Percentiles rank a stretch among this genome's conserved stretches.
phyloP scores from a whole-genome alignment of 2,797 vertebrate species.

The Tenualosa thibaudeaui region DNA sequence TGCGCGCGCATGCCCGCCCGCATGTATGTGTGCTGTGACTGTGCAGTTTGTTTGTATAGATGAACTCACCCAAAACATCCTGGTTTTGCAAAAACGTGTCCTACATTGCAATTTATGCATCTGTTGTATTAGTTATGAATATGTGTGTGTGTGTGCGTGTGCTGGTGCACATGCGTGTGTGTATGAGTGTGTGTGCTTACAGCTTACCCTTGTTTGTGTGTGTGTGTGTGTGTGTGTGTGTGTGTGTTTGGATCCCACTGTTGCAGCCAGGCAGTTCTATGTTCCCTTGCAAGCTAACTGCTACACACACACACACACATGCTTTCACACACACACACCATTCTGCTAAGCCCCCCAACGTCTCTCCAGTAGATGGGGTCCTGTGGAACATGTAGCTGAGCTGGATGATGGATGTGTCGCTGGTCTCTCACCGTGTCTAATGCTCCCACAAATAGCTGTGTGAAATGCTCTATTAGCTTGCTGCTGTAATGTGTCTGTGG shows the following conservation, averaged over 20 bases:
- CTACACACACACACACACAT: background rate
- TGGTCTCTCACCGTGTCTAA: constrained; percentile 53
- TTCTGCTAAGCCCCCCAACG: background rate
- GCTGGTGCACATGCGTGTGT: background rate
- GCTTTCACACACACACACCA: constrained; percentile 2
- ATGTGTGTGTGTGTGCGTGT: background rate
- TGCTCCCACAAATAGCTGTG: constrained; percentile 58
- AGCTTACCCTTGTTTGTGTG: background rate
- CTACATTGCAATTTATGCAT: constrained; percentile 9
- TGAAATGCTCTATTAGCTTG: constrained; percentile 59
- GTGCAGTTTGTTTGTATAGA: background rate
- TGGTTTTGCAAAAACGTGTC: background rate
- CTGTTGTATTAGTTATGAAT: background rate
- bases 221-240: background rate
- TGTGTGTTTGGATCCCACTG: background rate
- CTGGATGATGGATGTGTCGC: constrained; percentile 50
- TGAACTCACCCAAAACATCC: constrained; percentile 14
- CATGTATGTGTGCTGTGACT: background rate
- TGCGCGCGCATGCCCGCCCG: background rate
- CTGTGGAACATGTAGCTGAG: constrained; percentile 37
- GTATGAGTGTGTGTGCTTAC: background rate
- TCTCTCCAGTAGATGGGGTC: background rate
- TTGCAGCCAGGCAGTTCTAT: background rate
- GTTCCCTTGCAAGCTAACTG: background rate
- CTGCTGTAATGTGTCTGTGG: constrained; percentile 28